Evolutionary conservation across 2,888 invertebrate genomes (phyloP).

Genomic region (Anthophora plumipes): DNA sequence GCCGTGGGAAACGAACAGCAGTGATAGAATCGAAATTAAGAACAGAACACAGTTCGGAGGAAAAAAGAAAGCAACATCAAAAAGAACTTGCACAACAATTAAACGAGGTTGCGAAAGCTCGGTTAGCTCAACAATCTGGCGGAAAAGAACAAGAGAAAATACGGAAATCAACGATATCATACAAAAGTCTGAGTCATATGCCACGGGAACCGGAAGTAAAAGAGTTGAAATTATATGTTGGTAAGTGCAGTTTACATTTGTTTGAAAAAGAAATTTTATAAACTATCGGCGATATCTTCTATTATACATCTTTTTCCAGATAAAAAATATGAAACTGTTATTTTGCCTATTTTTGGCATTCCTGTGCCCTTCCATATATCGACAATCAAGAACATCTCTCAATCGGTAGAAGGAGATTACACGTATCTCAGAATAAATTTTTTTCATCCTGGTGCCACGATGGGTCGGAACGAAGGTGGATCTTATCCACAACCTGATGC

Average conservation of each 20-base stretch:
- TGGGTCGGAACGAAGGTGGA: constrained; percentile 96
- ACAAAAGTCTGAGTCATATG: constrained; percentile 96
- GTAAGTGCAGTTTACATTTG: constrained; percentile 85
- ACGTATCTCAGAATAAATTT: constrained; percentile 99
- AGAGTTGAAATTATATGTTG: constrained; percentile 97
- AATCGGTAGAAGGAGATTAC: constrained; percentile 99
- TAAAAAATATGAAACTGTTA: constrained; percentile 99
- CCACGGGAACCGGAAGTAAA: constrained; percentile 97
- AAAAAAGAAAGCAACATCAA: constrained; percentile 98
- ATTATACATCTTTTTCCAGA: constrained; percentile 86
- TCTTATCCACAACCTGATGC: constrained; percentile 97
- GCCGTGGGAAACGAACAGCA: constrained; percentile 93
- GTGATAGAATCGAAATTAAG: constrained; percentile 97
- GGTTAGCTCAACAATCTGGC: constrained; percentile 94
- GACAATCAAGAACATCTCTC: constrained; percentile 99
- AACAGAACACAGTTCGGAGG: constrained; percentile 97
- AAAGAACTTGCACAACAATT: constrained; percentile 95
- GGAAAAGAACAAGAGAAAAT: constrained; percentile 95
- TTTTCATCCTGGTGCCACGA: constrained; percentile 98
- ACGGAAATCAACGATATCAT: constrained; percentile 97
- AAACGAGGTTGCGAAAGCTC: constrained; percentile 96
- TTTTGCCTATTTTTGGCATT: constrained; percentile 97
- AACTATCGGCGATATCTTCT: neutral
- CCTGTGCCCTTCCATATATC: constrained; percentile 99
- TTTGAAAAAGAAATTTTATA: neutral